Percentiles rank a stretch among this genome's conserved stretches.
These are phyloP conservation scores for Panthera tigris DNA, from an alignment of 2,113 vertebrate species.

Conservation along the genomic window DNA sequence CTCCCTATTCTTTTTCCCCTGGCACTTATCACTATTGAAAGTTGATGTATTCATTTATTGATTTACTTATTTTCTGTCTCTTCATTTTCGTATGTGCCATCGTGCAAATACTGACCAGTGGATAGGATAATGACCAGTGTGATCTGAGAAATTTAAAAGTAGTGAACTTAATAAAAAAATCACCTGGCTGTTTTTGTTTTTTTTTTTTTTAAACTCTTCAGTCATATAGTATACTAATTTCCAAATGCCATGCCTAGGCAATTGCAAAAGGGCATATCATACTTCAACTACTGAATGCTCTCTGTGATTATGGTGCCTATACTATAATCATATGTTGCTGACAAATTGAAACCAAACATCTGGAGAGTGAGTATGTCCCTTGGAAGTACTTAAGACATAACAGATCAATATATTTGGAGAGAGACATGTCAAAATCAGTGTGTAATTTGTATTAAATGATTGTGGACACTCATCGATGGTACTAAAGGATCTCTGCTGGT, in stretches of 20 bases:
- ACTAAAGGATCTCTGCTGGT: not conserved
- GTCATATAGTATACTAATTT: not conserved
- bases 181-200: not conserved
- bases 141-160: not conserved
- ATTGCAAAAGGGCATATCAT: not conserved
- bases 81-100: not conserved
- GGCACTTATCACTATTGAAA: not conserved
- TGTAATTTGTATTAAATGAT: slow-evolving; percentile 27
- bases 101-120: not conserved
- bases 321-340: not conserved
- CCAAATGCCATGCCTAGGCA: not conserved
- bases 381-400: slow-evolving; percentile 11
- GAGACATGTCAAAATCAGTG: not conserved
- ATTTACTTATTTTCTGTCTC: not conserved
- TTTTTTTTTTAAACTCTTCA: not conserved
- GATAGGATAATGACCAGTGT: not conserved
- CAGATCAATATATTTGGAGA: slow-evolving; percentile 22
- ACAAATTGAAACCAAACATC: not conserved
- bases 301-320: not conserved
- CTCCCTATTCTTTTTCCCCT: not conserved
- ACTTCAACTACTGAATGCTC: not conserved
- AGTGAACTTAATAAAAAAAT: not conserved
- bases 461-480: not conserved
- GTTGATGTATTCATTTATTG: not conserved
- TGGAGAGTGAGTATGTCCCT: slow-evolving; percentile 23